Evolutionary conservation across 1,140 invertebrate species (phyloP).

Genomic region (Olivierus martensii): DNA sequence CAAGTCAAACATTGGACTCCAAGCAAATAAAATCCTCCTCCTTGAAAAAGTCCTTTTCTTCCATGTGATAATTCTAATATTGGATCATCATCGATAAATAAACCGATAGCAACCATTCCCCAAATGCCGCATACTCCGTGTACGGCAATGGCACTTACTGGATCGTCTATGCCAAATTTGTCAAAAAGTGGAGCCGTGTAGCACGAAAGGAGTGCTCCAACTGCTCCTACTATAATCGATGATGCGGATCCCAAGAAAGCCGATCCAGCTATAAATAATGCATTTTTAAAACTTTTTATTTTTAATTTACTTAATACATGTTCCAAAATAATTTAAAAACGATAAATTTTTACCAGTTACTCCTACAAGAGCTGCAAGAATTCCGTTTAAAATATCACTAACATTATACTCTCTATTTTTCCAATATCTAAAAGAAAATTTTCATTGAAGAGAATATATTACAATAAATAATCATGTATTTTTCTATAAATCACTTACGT

Average conservation of each 20-base stretch:
- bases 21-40: slow-evolving; percentile 68
- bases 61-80: slow-evolving; percentile 13
- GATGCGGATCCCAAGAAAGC: slow-evolving; percentile 75
- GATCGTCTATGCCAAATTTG: slow-evolving; percentile 64
- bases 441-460: not conserved
- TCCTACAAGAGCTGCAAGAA: slow-evolving; percentile 17
- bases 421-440: slow-evolving; percentile 5
- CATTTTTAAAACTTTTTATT: too few relatives aligned
- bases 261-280: slow-evolving; percentile 50
- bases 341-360: slow-evolving; percentile 17
- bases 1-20: slow-evolving; percentile 59
- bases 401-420: slow-evolving; percentile 6
- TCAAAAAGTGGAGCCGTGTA: slow-evolving; percentile 53
- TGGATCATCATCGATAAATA: slow-evolving; percentile 39
- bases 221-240: slow-evolving; percentile 58
- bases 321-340: too few relatives aligned
- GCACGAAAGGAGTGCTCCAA: slow-evolving; percentile 42
- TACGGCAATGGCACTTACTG: slow-evolving; percentile 75
- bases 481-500: slow-evolving; percentile 23
- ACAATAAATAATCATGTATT: too few relatives aligned
- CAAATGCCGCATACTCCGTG: slow-evolving; percentile 45
- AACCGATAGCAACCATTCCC: slow-evolving; percentile 72
- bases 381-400: slow-evolving; percentile 16
- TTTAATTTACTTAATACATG: too few relatives aligned
- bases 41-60: slow-evolving; percentile 40